phyloP scores from a whole-genome alignment of 1,140 invertebrate genomes.

The Antheraea pernyi region DNA sequence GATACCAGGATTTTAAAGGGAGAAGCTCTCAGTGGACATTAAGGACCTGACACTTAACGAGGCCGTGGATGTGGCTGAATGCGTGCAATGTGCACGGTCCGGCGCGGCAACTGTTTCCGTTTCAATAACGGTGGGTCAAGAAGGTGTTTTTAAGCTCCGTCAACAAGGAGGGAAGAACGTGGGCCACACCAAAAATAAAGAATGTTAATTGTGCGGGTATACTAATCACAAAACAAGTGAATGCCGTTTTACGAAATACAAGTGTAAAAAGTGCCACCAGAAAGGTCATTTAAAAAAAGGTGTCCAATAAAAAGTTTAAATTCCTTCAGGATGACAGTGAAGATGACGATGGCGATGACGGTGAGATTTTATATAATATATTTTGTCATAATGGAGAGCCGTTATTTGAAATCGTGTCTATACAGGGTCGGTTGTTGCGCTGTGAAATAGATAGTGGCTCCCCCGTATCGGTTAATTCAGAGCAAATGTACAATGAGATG shows the following conservation, averaged over 20 bases:
- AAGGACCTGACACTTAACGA: conserved; percentile 14
- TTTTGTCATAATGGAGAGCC: neutral
- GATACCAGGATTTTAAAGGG: conserved; percentile 23
- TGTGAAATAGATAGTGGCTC: neutral
- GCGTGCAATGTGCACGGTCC: conserved; percentile 26
- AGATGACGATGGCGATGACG: too few relatives aligned
- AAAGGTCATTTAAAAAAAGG: neutral
- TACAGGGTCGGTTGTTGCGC: neutral
- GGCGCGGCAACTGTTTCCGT: too few relatives aligned
- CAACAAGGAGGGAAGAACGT: too few relatives aligned
- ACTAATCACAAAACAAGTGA: neutral
- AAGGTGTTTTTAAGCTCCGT: neutral
- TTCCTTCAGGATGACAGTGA: too few relatives aligned
- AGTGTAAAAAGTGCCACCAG: neutral
- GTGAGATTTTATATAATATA: neutral
- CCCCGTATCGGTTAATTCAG: neutral
- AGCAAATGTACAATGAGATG: neutral
- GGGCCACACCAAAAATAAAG: too few relatives aligned
- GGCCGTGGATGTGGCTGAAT: too few relatives aligned
- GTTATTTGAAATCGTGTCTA: neutral
- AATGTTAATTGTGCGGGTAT: neutral
- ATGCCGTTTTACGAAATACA: neutral
- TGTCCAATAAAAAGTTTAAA: neutral
- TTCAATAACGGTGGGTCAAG: neutral
- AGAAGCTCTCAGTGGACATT: conserved; percentile 28